These are phyloP conservation scores for Habrosyne pyritoides DNA, from an alignment of 2,888 invertebrate species.

Conservation along the genomic window DNA sequence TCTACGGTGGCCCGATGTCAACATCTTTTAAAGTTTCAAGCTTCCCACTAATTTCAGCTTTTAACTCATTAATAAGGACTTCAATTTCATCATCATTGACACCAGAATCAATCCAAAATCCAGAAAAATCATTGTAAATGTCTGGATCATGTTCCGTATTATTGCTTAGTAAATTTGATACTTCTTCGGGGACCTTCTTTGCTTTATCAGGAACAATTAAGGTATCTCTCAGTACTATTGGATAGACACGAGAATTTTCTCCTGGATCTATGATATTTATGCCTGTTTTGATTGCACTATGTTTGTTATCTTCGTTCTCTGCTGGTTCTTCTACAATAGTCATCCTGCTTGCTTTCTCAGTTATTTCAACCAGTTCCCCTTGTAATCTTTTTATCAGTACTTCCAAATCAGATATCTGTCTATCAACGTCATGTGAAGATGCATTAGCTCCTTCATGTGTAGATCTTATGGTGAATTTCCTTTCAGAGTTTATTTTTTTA, in stretches of 20 bases:
- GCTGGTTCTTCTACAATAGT: neutral
- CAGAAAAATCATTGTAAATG: conserved; percentile 24
- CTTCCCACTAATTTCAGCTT: conserved; percentile 29
- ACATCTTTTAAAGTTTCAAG: conserved; percentile 21
- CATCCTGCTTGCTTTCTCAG: conserved; percentile 20
- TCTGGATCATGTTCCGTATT: conserved; percentile 8
- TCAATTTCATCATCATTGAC: conserved; percentile 6
- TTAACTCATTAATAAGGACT: conserved; percentile 26
- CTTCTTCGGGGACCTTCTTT: conserved; percentile 9
- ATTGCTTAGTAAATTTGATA: conserved; percentile 12
- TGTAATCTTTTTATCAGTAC: conserved; percentile 51
- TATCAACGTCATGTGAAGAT: conserved; percentile 43
- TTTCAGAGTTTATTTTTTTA: conserved; percentile 9
- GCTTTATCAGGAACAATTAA: conserved; percentile 10
- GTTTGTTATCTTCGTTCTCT: neutral
- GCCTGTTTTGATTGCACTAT: neutral
- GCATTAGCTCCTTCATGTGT: conserved; percentile 19
- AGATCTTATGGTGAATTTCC: conserved; percentile 34
- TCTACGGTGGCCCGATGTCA: neutral
- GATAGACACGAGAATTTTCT: conserved; percentile 13
- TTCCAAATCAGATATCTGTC: conserved; percentile 56
- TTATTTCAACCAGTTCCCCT: conserved; percentile 52
- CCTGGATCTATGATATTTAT: neutral
- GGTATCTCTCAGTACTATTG: conserved; percentile 17
- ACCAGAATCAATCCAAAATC: conserved; percentile 20